A percentile compares a stretch with the other conserved stretches of the same genome.
Conservation (phyloP, 2,888 invertebrate species). For the Erebia aethiops region DNA sequence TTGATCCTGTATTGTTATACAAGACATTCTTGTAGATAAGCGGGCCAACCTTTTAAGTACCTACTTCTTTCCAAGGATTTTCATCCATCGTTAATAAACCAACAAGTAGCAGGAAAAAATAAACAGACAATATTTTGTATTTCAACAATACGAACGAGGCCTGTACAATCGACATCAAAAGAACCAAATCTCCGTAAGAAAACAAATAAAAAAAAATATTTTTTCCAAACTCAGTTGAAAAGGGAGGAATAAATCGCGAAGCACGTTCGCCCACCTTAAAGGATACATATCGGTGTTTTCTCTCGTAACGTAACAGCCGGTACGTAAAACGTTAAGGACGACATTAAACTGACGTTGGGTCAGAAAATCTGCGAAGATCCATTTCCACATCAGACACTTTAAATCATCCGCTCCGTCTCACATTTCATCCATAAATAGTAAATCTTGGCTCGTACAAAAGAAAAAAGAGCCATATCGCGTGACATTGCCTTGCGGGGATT, state of each 20-base stretch:
- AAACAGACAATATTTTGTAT: constrained; percentile 54
- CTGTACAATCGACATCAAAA: constrained; percentile 75
- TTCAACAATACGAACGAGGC: constrained; percentile 62
- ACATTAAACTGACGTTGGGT: constrained; percentile 77
- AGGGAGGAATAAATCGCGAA: constrained; percentile 74
- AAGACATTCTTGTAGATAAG: neutral
- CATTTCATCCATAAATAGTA: constrained; percentile 83
- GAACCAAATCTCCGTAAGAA: constrained; percentile 74
- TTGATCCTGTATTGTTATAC: neutral
- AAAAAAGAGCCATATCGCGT: constrained; percentile 73
- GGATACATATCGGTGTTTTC: constrained; percentile 72
- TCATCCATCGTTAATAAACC: constrained; percentile 7
- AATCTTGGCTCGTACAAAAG: constrained; percentile 73
- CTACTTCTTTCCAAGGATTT: neutral
- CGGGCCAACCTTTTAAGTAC: neutral
- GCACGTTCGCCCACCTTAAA: constrained; percentile 67
- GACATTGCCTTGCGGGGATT: constrained; percentile 76
- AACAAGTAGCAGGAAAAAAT: constrained; percentile 9
- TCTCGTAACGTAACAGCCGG: constrained; percentile 77
- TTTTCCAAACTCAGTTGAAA: constrained; percentile 69
- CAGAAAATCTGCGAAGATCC: constrained; percentile 80
- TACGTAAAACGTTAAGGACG: constrained; percentile 77
- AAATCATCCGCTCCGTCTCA: constrained; percentile 81
- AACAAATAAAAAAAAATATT: constrained; percentile 73
- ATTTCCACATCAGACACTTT: constrained; percentile 81